Evolutionary conservation across 2,113 vertebrate species (phyloP), one percentile per base, ranked within the genome.

Genomic region (Hiodon tergisus): DNA sequence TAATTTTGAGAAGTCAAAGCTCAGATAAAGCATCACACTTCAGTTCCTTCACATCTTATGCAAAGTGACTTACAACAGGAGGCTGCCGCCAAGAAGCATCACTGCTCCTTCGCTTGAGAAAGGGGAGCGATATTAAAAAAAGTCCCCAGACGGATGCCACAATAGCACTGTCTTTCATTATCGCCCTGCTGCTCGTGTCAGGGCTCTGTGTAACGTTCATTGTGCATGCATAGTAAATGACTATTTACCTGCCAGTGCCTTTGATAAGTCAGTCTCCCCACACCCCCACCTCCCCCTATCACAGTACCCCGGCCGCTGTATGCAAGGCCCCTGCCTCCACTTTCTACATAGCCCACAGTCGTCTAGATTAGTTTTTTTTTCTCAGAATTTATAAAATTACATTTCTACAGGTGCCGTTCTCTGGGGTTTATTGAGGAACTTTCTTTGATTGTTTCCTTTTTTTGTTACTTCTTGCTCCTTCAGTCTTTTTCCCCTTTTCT

Each of bases 201-300:
- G 91, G 92, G 88, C 89, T 89, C 88, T 80, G 88, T 90, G 88
- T 93, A 91, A 89, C 88, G 86, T 89, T 93, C 92, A 92, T 93
- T 94, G 92, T 93, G 90, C 91, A 92, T 91, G 91, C 92, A 92
- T 93, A 91, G 90, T 93, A 94, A 93, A 94, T 93, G 91, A 92
- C 91, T 94, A 91, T 95, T 94, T 95, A 95, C 93, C 93, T 94
- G 92, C 88, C 92, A 91, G 84, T 75, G 89, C 88, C 89, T 94
- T 91, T 93, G 92, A 94, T 93, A 92, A 93, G 92, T 89, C 87
- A 85, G 80, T 88, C 88, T 75, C 71, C 69, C 69, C 57, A 31
- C 31, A 31, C 58, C 72, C 55, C 60, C 51, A 16, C 3, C 51
- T 68, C 31, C 2, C 5, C 47, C n/a, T 6, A 84, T 84, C 89